Evolutionary conservation across 2,113 vertebrate genomes (phyloP).

Genomic region (Actinemys pallida): DNA sequence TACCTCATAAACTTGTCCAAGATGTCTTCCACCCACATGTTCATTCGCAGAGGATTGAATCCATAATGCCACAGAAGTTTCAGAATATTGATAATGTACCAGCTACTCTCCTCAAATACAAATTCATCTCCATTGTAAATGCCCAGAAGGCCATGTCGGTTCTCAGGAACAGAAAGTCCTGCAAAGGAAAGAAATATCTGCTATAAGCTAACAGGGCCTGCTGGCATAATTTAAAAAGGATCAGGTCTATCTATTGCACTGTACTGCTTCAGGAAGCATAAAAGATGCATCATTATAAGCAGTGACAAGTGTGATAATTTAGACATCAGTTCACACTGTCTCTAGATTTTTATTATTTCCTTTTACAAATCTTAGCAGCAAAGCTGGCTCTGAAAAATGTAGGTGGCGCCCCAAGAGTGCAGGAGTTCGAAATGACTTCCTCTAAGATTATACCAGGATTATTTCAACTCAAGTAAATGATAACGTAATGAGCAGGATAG

Average conservation of each 20-base stretch:
- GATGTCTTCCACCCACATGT: slow-evolving; percentile 93
- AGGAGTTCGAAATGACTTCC: background rate
- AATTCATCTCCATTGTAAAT: slow-evolving; percentile 91
- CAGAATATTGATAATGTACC: slow-evolving; percentile 89
- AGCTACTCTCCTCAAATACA: slow-evolving; percentile 92
- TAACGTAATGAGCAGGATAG: background rate
- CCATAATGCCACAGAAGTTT: slow-evolving; percentile 92
- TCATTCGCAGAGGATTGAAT: slow-evolving; percentile 89
- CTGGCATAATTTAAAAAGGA: background rate
- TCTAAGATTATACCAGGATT: background rate
- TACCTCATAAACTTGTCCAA: slow-evolving; percentile 98
- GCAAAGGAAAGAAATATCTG: background rate
- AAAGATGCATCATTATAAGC: background rate
- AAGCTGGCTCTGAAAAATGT: background rate
- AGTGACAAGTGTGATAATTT: background rate
- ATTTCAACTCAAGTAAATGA: background rate
- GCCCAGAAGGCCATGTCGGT: slow-evolving; percentile 73
- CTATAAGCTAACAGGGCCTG: background rate
- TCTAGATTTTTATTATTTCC: fast-evolving
- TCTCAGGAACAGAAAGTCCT: slow-evolving; percentile 81
- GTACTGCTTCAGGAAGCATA: background rate
- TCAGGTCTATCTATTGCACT: background rate
- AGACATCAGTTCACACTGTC: fast-evolving
- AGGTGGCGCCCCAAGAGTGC: background rate
- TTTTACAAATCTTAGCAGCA: background rate